Percentiles rank a stretch among this genome's conserved stretches.
phyloP scores from a whole-genome alignment of 2,888 invertebrate species.

The Parnassius glacialis region DNA sequence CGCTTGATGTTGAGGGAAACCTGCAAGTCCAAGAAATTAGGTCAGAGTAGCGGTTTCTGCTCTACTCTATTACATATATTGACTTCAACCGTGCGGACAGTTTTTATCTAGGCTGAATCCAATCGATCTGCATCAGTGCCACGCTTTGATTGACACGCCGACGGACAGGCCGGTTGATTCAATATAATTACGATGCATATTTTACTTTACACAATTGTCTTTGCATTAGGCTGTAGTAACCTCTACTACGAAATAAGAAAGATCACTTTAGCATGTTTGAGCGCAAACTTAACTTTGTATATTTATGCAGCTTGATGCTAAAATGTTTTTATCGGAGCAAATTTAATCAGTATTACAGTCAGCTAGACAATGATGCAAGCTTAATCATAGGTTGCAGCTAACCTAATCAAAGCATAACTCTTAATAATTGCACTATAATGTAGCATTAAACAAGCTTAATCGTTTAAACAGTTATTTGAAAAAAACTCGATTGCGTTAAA shows the following conservation, averaged over 20 bases:
- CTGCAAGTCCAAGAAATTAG: no score
- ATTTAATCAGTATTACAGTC: slow-evolving; percentile 15
- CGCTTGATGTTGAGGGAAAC: no score
- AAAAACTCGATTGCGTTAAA: no score
- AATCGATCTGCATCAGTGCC: slow-evolving; percentile 43
- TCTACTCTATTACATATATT: background rate
- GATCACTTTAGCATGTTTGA: slow-evolving; percentile 4
- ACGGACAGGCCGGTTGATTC: slow-evolving; percentile 70
- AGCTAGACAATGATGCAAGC: background rate
- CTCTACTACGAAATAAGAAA: background rate
- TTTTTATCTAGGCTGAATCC: slow-evolving; percentile 27
- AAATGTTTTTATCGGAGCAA: slow-evolving; percentile 18
- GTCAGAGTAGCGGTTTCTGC: no score
- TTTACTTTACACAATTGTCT: slow-evolving; percentile 49
- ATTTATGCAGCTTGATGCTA: slow-evolving; percentile 5
- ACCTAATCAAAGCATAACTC: background rate
- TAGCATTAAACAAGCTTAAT: no score
- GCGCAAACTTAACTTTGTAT: slow-evolving; percentile 5
- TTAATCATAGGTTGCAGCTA: background rate
- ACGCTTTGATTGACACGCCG: slow-evolving; percentile 64
- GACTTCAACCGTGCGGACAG: slow-evolving; percentile 18
- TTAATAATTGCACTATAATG: no score
- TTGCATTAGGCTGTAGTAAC: background rate
- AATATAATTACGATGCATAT: slow-evolving; percentile 77
- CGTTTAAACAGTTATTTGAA: no score